These are phyloP conservation scores for Lycocerus yunnanus DNA, from an alignment of 2,888 invertebrate genomes.

Conservation along the genomic window DNA sequence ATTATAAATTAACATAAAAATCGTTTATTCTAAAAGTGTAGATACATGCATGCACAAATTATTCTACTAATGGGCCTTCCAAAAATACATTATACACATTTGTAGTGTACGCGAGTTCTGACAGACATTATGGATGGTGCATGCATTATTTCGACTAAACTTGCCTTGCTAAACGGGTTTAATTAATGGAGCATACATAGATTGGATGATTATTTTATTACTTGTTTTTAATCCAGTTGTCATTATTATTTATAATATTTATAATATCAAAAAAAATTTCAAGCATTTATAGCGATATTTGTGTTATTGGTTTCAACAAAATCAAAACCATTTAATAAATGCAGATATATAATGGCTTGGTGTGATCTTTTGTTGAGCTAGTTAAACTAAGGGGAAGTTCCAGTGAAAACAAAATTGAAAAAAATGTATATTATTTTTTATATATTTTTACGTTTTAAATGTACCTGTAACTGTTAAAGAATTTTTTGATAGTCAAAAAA, in stretches of 20 bases:
- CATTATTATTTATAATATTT: neutral
- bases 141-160: slow-evolving; percentile 47
- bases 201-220: slow-evolving; percentile 49
- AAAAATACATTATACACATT: slow-evolving; percentile 52
- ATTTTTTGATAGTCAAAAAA: too few species aligned
- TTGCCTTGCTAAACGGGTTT: slow-evolving; percentile 43
- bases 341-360: too few species aligned
- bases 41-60: slow-evolving; percentile 46
- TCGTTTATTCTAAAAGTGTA: slow-evolving; percentile 44
- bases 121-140: slow-evolving; percentile 49
- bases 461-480: too few species aligned
- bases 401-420: too few species aligned
- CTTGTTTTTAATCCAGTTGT: slow-evolving; percentile 48
- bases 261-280: neutral
- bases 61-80: slow-evolving; percentile 50
- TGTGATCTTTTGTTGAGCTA: too few species aligned
- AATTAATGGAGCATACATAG: slow-evolving; percentile 47
- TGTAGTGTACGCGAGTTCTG: slow-evolving; percentile 46
- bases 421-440: too few species aligned
- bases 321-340: neutral
- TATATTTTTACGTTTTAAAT: too few species aligned
- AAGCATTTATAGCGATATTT: too few species aligned
- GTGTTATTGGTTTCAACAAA: too few species aligned
- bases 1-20: slow-evolving; percentile 26
- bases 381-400: too few species aligned